Base-by-base conservation (phyloP, 2,113 vertebrate genomes). In the Phalacrocorax carbo region DNA sequence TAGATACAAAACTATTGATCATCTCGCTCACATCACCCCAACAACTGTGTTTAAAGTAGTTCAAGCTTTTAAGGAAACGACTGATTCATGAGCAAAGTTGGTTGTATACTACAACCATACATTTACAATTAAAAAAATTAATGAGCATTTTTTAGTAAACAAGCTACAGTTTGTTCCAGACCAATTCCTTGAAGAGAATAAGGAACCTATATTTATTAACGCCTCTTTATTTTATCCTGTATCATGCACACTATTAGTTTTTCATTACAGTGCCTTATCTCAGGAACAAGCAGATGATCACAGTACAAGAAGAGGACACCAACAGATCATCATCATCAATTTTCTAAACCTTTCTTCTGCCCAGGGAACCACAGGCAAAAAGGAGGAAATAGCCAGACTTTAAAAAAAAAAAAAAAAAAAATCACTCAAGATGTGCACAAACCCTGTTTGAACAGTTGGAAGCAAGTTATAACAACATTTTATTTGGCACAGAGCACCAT, bases 381-480 rank as follows among this genome's bases (percentile, higher is more conserved):
- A 85, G 19, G 58, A 95, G 54, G 86, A 93, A 96, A 96, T 14
- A 87, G 69, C 11, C 57, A 89, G 73, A 82, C 54, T 77, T 84
- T 91, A 10, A 38, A 38, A 38, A 38, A 38, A 38, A 38, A 38
- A 38, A 38, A 38, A 38, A 38, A 38, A 90, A 96, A 38, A 94
- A 76, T 62, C 93, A 91, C 79, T 96, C 66, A 85, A 70, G 75
- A 94, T 79, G 61, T 72, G 66, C 73, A 90, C 36, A 96, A 97
- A 87, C 58, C 27, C 54, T 58, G 51, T 75, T 46, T 61, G 70
- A 96, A 93, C 93, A 93, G 94, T 93, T 93, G 91, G 90, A 94
- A 89, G 46, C 78, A 80, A 95, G 79, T 89, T 95, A 79, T 32
- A 91, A 89, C 88, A 96, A 97, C 86, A 95, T 96, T 96, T 95